Evolutionary conservation across 2,888 invertebrate genomes (phyloP).

Genomic region (Luperina testacea): DNA sequence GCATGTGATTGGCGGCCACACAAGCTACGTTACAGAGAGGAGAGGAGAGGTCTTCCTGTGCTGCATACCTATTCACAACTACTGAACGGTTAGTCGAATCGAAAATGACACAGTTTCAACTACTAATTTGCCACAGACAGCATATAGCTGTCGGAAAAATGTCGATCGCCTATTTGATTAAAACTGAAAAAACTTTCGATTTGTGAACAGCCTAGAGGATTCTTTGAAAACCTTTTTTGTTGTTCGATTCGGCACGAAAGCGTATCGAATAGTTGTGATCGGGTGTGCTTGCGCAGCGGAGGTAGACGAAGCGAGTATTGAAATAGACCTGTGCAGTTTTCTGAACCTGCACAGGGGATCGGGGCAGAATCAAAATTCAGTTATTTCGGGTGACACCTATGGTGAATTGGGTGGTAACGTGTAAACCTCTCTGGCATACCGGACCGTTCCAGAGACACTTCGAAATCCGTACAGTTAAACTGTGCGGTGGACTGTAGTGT

Average conservation of each 20-base stretch:
- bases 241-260: not conserved
- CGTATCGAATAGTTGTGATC: not conserved
- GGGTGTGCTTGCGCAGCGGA: not conserved
- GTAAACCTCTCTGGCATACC: not conserved
- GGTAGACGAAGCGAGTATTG: not conserved
- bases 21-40: not conserved
- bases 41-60: not conserved
- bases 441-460: not conserved
- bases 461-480: no score
- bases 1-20: not conserved
- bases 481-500: no score
- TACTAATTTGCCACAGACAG: not conserved
- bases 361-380: not conserved
- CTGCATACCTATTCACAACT: not conserved
- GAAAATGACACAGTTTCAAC: no score
- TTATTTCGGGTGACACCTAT: not conserved
- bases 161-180: not conserved
- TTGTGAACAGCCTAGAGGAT: not conserved
- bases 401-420: no score
- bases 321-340: not conserved
- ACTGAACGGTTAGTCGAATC: not conserved
- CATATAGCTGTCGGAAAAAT: not conserved
- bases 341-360: not conserved
- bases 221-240: not conserved
- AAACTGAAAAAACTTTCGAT: no score